Conservation (phyloP, 2,888 invertebrate species). For the Chironomus riparius region DNA sequence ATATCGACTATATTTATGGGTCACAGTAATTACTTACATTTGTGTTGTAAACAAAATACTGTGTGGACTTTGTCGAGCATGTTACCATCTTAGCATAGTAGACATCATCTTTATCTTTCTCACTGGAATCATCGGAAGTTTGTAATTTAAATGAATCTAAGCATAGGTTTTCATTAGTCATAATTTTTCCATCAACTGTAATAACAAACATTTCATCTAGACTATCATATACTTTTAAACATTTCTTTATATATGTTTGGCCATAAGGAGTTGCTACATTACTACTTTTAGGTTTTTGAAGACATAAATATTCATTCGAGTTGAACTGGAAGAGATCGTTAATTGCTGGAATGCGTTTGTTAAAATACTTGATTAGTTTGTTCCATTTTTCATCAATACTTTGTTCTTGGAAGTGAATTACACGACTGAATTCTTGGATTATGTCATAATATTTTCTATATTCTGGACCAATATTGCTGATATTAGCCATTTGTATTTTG, state of each 20-base stretch:
- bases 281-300: conserved; percentile 28
- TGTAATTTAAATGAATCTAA: conserved; percentile 22
- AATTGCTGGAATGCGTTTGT: conserved; percentile 31
- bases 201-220: conserved; percentile 62
- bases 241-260: conserved; percentile 26
- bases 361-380: conserved; percentile 25
- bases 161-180: conserved; percentile 26
- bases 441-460: conserved; percentile 35
- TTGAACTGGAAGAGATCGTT: neutral
- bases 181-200: conserved; percentile 48
- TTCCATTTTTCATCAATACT: conserved; percentile 22
- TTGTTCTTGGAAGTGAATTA: conserved; percentile 26
- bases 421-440: conserved; percentile 16
- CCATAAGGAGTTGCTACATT: conserved; percentile 25
- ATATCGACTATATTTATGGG: no score
- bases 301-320: conserved; percentile 22
- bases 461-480: conserved; percentile 33
- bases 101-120: conserved; percentile 4
- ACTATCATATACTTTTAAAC: conserved; percentile 36
- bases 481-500: conserved; percentile 51
- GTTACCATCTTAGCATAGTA: conserved; percentile 25
- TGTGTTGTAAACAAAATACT: conserved; percentile 20
- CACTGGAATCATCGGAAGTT: conserved; percentile 10
- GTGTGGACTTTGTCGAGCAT: conserved; percentile 22
- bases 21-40: conserved; percentile 15